These are phyloP conservation scores for Takifugu flavidus DNA, from an alignment of 2,113 vertebrate species.

Conservation along the genomic window DNA sequence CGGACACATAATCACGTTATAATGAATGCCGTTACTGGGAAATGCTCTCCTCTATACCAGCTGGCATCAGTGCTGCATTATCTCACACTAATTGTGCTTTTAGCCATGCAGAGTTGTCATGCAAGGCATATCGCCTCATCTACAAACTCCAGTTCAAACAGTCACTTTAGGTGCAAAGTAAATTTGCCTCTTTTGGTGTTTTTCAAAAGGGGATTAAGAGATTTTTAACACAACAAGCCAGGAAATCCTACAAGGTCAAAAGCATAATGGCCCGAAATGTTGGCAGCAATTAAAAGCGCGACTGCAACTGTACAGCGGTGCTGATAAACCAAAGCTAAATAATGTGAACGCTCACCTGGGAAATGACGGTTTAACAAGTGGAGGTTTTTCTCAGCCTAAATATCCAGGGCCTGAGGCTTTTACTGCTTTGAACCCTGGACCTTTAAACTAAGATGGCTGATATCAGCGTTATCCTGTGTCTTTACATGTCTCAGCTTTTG, in stretches of 20 bases:
- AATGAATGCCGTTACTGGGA: slow-evolving; percentile 28
- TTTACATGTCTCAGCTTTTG: slow-evolving; percentile 7
- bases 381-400: slow-evolving; percentile 11
- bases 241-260: slow-evolving; percentile 35
- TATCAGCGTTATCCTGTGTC: slow-evolving; percentile 29
- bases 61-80: slow-evolving; percentile 27
- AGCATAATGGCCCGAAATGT: slow-evolving; percentile 17
- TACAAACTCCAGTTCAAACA: slow-evolving; percentile 35
- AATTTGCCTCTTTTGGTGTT: slow-evolving; percentile 27
- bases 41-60: slow-evolving; percentile 20
- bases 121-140: not conserved
- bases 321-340: slow-evolving; percentile 15
- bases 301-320: slow-evolving; percentile 17
- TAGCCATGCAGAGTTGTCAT: slow-evolving; percentile 48
- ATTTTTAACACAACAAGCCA: slow-evolving; percentile 22
- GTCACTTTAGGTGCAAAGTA: slow-evolving; percentile 30
- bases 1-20: slow-evolving; percentile 34
- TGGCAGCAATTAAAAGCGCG: slow-evolving; percentile 31
- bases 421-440: slow-evolving; percentile 36
- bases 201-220: slow-evolving; percentile 40
- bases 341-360: slow-evolving; percentile 2
- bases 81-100: slow-evolving; percentile 36
- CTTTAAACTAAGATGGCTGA: slow-evolving; percentile 32
- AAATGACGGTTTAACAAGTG: slow-evolving; percentile 21
- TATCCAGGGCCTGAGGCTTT: slow-evolving; percentile 28